A percentile compares a stretch with the other conserved stretches of the same genome.
These are phyloP conservation scores for Euura lappo DNA, from an alignment of 1,140 invertebrate genomes.

Conservation along the genomic window DNA sequence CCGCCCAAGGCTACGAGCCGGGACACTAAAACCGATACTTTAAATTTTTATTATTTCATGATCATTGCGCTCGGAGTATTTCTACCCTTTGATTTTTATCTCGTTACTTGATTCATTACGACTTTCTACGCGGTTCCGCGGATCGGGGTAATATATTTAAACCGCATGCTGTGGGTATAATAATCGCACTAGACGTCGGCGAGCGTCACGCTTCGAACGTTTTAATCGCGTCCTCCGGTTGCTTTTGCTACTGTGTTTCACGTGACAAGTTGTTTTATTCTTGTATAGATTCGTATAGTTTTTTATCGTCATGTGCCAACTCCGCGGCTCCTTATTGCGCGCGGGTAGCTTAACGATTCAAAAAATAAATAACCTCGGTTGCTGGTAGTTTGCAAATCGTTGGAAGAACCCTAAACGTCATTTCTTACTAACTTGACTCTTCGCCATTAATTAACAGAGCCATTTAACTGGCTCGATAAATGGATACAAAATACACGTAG, in stretches of 20 bases:
- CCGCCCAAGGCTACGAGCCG: no score
- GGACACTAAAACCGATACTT: no score
- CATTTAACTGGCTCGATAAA: slow-evolving; percentile 4
- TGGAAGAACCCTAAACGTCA: slow-evolving; percentile 5
- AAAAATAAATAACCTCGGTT: background rate
- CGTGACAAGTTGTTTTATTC: background rate
- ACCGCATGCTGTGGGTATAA: no score
- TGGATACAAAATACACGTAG: background rate
- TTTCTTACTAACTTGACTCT: background rate
- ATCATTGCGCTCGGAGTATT: no score
- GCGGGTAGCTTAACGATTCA: background rate
- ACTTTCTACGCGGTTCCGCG: no score
- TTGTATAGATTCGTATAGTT: background rate
- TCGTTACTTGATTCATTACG: no score
- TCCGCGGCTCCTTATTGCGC: background rate
- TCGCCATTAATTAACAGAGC: background rate
- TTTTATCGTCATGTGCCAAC: background rate
- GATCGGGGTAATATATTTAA: no score
- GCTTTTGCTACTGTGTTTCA: background rate
- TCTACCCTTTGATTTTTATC: no score
- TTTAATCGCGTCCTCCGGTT: background rate
- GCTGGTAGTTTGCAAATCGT: background rate
- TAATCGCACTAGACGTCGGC: background rate
- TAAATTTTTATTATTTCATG: no score
- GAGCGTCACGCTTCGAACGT: background rate